Percentiles rank a stretch among this genome's conserved stretches.
phyloP scores from a whole-genome alignment of 2,888 invertebrate species.

The Cephus pulcher region DNA sequence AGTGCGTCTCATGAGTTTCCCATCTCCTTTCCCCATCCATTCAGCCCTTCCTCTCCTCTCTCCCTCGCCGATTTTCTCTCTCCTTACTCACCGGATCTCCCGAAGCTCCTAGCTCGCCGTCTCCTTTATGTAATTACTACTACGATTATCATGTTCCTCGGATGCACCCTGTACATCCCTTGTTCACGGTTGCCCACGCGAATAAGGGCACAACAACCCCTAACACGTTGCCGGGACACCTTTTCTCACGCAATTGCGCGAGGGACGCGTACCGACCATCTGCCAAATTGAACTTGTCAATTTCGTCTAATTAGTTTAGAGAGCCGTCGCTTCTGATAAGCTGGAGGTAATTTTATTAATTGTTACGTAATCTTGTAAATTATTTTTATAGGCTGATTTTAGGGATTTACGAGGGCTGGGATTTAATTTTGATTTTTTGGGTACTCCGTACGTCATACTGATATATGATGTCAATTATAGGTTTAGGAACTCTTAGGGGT shows the following conservation, averaged over 20 bases:
- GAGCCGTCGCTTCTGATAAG: not conserved
- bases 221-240: not conserved
- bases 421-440: not conserved
- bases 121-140: slow-evolving; percentile 42
- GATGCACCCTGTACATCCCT: not conserved
- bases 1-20: slow-evolving; percentile 23
- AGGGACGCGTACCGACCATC: not conserved
- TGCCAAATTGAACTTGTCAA: not conserved
- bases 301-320: not conserved
- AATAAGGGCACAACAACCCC: not conserved
- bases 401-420: not conserved
- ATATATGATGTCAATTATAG: not conserved
- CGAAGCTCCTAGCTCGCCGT: slow-evolving; percentile 11
- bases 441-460: no score
- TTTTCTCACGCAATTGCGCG: not conserved
- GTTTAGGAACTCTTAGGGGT: not conserved
- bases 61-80: slow-evolving; percentile 25
- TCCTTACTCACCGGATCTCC: slow-evolving; percentile 9
- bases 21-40: slow-evolving; percentile 29
- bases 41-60: slow-evolving; percentile 27
- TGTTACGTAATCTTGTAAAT: not conserved
- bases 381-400: not conserved
- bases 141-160: slow-evolving; percentile 43
- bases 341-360: not conserved
- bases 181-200: not conserved